A percentile compares a stretch with the other conserved stretches of the same genome.
Conservation (phyloP, 2,797 vertebrate genomes). For the Petrocephalus sullivani region DNA sequence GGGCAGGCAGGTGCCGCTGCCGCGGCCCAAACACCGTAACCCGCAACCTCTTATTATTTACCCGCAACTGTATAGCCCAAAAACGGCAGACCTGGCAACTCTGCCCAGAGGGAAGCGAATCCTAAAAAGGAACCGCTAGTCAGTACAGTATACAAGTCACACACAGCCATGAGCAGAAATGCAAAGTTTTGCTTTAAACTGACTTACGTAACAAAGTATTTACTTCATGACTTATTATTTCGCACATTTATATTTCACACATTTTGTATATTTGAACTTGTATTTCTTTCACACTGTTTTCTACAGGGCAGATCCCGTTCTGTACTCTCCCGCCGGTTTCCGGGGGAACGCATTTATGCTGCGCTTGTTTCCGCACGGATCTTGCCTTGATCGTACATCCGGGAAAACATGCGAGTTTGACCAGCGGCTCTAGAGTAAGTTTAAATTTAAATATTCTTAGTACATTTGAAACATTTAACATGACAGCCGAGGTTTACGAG, state of each 20-base stretch:
- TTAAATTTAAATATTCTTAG: background rate
- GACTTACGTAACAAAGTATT: background rate
- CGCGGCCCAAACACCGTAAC: too few relatives aligned
- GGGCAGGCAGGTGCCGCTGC: too few relatives aligned
- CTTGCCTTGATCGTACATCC: conserved; percentile 10
- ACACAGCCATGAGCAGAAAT: too few relatives aligned
- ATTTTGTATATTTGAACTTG: background rate
- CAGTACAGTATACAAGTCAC: too few relatives aligned
- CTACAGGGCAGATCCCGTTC: background rate
- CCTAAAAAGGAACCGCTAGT: too few relatives aligned
- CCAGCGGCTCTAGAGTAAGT: background rate
- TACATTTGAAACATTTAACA: background rate
- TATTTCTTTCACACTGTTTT: background rate
- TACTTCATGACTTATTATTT: background rate
- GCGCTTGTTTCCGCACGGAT: conserved; percentile 12
- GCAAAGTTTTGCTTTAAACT: background rate
- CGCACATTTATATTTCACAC: background rate
- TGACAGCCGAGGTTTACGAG: background rate
- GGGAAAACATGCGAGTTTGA: background rate
- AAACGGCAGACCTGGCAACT: too few relatives aligned
- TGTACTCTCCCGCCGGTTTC: background rate
- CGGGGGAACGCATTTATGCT: background rate
- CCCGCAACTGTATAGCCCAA: too few relatives aligned
- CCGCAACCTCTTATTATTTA: too few relatives aligned
- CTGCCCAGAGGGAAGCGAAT: too few relatives aligned